A percentile compares a stretch with the other conserved stretches of the same genome.
These are phyloP conservation scores for Rhinatrema bivittatum DNA, from an alignment of 2,797 vertebrate species.

Conservation along the genomic window DNA sequence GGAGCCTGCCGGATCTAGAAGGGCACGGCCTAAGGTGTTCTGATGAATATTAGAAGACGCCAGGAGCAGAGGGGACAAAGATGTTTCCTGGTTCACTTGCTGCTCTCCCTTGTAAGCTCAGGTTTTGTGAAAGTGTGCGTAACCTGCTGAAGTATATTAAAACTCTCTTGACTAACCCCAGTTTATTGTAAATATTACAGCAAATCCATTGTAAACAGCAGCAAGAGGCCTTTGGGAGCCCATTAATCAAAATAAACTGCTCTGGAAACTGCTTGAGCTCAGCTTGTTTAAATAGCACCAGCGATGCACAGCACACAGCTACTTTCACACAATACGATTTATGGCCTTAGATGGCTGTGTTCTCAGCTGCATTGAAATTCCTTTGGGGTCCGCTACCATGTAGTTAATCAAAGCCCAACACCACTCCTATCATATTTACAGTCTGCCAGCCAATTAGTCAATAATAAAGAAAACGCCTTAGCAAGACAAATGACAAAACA, in stretches of 20 bases:
- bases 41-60: accelerated
- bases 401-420: conserved; percentile 52
- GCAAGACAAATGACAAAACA: conserved; percentile 37
- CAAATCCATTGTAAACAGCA: conserved; percentile 70
- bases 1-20: too few species aligned
- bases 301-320: conserved; percentile 31
- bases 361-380: conserved; percentile 43
- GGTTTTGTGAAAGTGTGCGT: conserved; percentile 15
- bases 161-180: conserved; percentile 40
- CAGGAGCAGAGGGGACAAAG: not conserved
- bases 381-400: conserved; percentile 48
- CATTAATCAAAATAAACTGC: conserved; percentile 69
- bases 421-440: conserved; percentile 53
- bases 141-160: conserved; percentile 37
- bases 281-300: conserved; percentile 58
- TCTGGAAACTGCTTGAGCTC: conserved; percentile 52
- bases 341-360: conserved; percentile 52
- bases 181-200: conserved; percentile 74
- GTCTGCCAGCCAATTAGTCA: conserved; percentile 60
- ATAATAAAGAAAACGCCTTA: conserved; percentile 47
- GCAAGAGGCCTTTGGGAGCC: conserved; percentile 66
- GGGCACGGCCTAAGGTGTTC: too few species aligned
- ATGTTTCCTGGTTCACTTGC: not conserved
- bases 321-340: conserved; percentile 53
- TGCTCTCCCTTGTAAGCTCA: accelerated